Percentiles rank a stretch among this genome's conserved stretches.
phyloP scores from a whole-genome alignment of 2,888 invertebrate genomes.

The Oscheius onirici region DNA sequence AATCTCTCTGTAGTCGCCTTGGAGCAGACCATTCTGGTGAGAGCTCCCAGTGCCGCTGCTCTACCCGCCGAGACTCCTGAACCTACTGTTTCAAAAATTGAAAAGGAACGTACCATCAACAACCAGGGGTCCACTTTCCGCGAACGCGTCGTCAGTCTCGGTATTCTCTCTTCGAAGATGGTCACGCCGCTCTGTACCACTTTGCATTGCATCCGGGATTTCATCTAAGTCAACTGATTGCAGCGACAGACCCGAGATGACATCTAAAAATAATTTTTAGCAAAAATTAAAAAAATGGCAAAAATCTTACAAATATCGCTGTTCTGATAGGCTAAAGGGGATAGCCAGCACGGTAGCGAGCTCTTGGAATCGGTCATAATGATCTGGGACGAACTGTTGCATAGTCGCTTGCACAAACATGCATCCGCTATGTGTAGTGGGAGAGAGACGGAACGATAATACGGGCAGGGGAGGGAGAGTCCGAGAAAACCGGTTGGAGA shows the following conservation, averaged over 20 bases:
- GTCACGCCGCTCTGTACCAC: constrained; percentile 28
- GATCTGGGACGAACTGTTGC: background rate
- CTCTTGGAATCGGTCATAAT: background rate
- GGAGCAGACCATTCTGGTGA: constrained; percentile 93
- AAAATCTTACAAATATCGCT: constrained; percentile 25
- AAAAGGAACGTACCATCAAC: constrained; percentile 28
- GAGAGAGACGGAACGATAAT: constrained; percentile 6
- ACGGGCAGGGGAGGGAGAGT: constrained; percentile 7
- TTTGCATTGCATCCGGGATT: constrained; percentile 47
- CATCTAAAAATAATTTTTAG: constrained; percentile 55
- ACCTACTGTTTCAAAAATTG: background rate
- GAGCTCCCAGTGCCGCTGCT: constrained; percentile 74
- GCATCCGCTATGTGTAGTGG: background rate
- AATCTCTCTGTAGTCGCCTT: constrained; percentile 94
- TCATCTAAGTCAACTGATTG: constrained; percentile 61
- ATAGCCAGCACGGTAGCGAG: constrained; percentile 9
- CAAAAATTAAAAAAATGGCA: background rate
- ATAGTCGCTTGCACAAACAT: constrained; percentile 12
- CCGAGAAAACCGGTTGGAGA: constrained; percentile 25
- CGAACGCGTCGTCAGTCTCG: background rate
- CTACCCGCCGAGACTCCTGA: constrained; percentile 51
- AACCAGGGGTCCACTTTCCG: constrained; percentile 11
- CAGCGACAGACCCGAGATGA: constrained; percentile 63
- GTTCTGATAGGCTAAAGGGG: constrained; percentile 22
- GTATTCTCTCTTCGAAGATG: constrained; percentile 13